Evolutionary conservation across 1,140 invertebrate genomes (phyloP).

Genomic region (Drosophila aff.): DNA sequence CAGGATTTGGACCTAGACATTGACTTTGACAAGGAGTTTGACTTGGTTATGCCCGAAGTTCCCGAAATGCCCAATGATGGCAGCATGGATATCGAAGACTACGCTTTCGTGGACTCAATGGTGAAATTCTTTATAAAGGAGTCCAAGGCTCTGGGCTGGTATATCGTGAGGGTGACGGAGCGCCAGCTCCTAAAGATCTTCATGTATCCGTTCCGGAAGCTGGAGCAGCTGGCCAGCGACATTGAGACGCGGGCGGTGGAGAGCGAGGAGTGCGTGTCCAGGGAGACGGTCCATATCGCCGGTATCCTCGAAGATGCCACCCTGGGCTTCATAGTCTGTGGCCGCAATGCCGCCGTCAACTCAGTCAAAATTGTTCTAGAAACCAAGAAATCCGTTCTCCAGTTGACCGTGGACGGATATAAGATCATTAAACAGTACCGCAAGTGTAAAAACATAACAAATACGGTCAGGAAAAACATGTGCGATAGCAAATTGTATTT

Average conservation of each 20-base stretch:
- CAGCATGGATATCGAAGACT: constrained; percentile 13
- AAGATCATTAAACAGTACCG: background rate
- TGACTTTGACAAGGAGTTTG: background rate
- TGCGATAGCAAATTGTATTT: background rate
- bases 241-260: constrained; percentile 48
- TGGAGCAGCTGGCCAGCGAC: constrained; percentile 38
- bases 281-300: constrained; percentile 28
- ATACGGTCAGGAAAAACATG: accelerated
- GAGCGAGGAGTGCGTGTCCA: constrained; percentile 39
- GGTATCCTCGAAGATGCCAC: constrained; percentile 24
- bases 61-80: background rate
- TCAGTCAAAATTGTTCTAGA: constrained; percentile 33
- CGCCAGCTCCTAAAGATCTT: constrained; percentile 56
- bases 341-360: constrained; percentile 35
- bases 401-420: constrained; percentile 51
- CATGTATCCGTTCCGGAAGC: constrained; percentile 44
- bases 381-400: constrained; percentile 40
- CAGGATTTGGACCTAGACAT: background rate
- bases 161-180: constrained; percentile 34
- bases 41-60: background rate
- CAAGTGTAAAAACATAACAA: background rate
- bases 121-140: constrained; percentile 17
- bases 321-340: constrained; percentile 39
- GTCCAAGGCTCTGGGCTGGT: constrained; percentile 14
- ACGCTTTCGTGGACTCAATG: constrained; percentile 29